Conservation (phyloP, 2,888 invertebrate genomes). For the Zaprionus lineosus region DNA sequence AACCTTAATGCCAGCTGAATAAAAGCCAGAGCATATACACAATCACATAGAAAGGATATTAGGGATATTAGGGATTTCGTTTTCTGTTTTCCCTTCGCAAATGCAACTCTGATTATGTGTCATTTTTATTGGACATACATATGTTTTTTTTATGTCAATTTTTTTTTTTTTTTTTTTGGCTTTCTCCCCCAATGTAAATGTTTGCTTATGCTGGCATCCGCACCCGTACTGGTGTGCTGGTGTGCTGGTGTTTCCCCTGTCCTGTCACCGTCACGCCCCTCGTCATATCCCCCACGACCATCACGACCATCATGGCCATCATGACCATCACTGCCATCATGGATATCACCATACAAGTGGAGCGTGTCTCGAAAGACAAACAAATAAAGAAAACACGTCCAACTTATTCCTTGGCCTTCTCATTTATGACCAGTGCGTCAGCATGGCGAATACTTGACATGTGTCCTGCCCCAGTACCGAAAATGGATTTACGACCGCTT, state of each 20-base stretch:
- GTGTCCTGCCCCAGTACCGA: conserved; percentile 14
- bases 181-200: conserved; percentile 26
- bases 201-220: too few species aligned
- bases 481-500: conserved; percentile 46
- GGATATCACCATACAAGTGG: conserved; percentile 38
- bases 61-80: neutral
- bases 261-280: too few species aligned
- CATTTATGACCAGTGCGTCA: conserved; percentile 70
- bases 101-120: conserved; percentile 24
- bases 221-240: too few species aligned
- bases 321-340: too few species aligned
- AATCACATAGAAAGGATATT: neutral
- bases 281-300: conserved; percentile 6
- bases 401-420: conserved; percentile 68
- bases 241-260: too few species aligned
- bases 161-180: conserved; percentile 22
- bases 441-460: conserved; percentile 53
- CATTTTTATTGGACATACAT: conserved; percentile 38
- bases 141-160: too few species aligned
- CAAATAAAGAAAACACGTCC: conserved; percentile 65
- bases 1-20: too few species aligned
- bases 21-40: neutral
- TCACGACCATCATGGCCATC: conserved; percentile 19
- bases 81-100: neutral
- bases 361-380: conserved; percentile 57